Percentiles rank a stretch among this genome's conserved stretches.
These are phyloP conservation scores for Cynoglossus semilaevis DNA, from an alignment of 2,113 vertebrate species.

Conservation along the genomic window DNA sequence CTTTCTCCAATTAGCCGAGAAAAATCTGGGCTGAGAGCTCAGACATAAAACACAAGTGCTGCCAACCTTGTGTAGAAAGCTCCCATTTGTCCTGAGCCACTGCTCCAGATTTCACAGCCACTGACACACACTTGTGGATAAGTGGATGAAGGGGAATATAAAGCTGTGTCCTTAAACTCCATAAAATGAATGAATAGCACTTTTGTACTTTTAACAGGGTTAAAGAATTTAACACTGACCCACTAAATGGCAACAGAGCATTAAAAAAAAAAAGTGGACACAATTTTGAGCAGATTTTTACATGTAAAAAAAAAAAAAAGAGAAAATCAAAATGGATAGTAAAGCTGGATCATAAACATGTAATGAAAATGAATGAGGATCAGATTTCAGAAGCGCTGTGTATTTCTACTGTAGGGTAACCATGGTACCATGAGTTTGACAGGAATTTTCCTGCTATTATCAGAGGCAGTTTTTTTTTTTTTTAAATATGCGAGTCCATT, in stretches of 20 bases:
- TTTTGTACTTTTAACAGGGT: too few relatives aligned
- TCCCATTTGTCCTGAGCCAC: background rate
- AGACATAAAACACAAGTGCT: constrained; percentile 25
- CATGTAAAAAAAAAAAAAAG: too few relatives aligned
- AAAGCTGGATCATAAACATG: background rate
- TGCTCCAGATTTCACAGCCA: constrained; percentile 4
- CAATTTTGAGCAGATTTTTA: too few relatives aligned
- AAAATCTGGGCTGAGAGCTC: constrained; percentile 15
- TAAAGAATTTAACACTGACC: too few relatives aligned
- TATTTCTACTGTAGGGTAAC: background rate
- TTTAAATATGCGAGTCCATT: background rate
- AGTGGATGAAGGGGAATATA: background rate
- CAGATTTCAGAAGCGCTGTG: background rate
- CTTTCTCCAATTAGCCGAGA: constrained; percentile 21
- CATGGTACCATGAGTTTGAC: background rate
- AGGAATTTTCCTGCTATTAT: background rate
- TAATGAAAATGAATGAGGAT: background rate
- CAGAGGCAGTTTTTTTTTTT: background rate
- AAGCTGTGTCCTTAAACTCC: background rate
- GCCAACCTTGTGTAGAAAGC: constrained; percentile 5
- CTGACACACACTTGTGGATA: background rate
- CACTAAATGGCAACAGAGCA: too few relatives aligned
- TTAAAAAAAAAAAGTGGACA: too few relatives aligned
- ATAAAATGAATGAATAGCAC: too few relatives aligned
- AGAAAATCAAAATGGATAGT: too few relatives aligned